Evolutionary conservation across 2,113 vertebrate genomes (phyloP).

Genomic region (Corythoichthys haematopterus): DNA sequence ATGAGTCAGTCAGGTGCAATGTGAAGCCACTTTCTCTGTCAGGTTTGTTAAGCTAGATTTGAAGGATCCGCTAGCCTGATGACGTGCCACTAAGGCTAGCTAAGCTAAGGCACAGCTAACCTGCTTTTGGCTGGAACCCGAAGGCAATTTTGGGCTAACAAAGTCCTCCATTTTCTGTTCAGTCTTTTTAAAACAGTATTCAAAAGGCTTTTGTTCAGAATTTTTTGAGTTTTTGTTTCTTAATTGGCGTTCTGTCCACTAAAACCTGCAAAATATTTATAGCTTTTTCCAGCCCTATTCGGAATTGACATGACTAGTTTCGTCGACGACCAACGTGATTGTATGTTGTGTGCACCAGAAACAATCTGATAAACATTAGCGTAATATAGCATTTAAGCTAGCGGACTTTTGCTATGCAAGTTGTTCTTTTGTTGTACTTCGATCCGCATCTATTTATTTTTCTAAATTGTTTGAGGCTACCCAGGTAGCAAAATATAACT

Average conservation of each 20-base stretch:
- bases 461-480: no score
- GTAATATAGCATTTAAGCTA: no score
- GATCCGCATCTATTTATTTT: no score
- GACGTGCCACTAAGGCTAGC: conserved; percentile 8
- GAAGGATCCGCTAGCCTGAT: not conserved
- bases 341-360: not conserved
- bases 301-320: not conserved
- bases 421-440: no score
- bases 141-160: not conserved
- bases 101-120: conserved; percentile 6
- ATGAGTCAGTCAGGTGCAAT: conserved; percentile 21
- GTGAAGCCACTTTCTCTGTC: conserved; percentile 18
- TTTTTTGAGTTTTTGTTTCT: not conserved
- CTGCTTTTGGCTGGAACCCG: conserved; percentile 12
- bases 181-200: conserved; percentile 4
- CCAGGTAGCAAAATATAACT: no score
- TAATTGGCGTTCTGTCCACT: not conserved
- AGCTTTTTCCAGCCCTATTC: not conserved
- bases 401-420: no score
- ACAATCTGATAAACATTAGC: no score
- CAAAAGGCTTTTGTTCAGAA: conserved; percentile 3
- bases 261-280: not conserved
- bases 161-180: conserved; percentile 13
- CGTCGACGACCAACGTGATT: not conserved
- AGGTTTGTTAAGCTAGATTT: not conserved